Percentiles rank a stretch among this genome's conserved stretches.
phyloP scores from a whole-genome alignment of 2,113 vertebrate genomes.

The Rhinichthys klamathensis region DNA sequence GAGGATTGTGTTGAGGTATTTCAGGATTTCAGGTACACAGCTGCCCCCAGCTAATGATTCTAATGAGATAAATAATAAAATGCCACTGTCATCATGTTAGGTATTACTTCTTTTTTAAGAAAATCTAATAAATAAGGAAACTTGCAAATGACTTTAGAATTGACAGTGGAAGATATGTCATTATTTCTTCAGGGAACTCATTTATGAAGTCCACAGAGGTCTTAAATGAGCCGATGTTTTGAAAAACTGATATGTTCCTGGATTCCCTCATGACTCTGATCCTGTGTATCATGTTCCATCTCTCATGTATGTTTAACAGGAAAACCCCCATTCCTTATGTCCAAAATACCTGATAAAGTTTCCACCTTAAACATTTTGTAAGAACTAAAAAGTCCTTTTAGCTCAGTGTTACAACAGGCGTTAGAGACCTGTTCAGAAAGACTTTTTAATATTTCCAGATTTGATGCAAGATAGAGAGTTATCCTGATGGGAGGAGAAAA shows the following conservation, averaged over 20 bases:
- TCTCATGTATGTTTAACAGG: slow-evolving; percentile 51
- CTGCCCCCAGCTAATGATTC: background rate
- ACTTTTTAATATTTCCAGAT: slow-evolving; percentile 85
- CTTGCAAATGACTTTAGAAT: background rate
- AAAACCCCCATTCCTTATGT: slow-evolving; percentile 51
- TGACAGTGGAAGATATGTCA: background rate
- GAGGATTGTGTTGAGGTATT: slow-evolving; percentile 34
- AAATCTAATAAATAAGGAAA: background rate
- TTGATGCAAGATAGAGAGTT: slow-evolving; percentile 75
- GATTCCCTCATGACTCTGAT: slow-evolving; percentile 64
- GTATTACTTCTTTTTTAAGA: background rate
- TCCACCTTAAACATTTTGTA: slow-evolving; percentile 84
- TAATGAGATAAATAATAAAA: background rate
- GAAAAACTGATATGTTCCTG: slow-evolving; percentile 35
- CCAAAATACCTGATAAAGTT: slow-evolving; percentile 81
- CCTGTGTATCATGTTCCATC: slow-evolving; percentile 59
- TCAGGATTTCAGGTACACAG: slow-evolving; percentile 16
- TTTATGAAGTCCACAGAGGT: background rate
- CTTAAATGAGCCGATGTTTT: background rate
- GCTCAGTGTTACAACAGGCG: slow-evolving; percentile 92
- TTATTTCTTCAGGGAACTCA: slow-evolving; percentile 16
- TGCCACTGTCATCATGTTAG: background rate
- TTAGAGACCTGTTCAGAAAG: slow-evolving; percentile 91
- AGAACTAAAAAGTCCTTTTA: slow-evolving; percentile 82
- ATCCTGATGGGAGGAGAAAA: slow-evolving; percentile 75